Evolutionary conservation across 1,140 invertebrate genomes (phyloP).

Genomic region (Plectus sambesii): DNA sequence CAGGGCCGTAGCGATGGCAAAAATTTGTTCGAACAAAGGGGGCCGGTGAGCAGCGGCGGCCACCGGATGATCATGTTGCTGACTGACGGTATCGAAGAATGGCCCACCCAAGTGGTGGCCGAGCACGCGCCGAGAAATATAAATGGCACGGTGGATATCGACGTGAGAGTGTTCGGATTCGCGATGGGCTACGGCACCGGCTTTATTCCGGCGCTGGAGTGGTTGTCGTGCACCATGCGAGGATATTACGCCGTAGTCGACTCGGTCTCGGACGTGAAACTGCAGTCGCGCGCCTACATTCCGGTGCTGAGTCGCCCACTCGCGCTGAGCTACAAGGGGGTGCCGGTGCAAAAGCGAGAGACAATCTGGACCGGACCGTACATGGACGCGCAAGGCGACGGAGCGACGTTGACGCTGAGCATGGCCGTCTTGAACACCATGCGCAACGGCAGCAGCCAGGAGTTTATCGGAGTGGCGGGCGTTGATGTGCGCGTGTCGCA

Average conservation of each 20-base stretch:
- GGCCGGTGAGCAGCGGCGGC: no score
- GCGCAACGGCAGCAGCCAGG: conserved; percentile 7
- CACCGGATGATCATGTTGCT: conserved; percentile 40
- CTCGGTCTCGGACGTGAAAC: conserved; percentile 37
- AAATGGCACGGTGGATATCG: conserved; percentile 20
- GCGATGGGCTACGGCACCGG: conserved; percentile 42
- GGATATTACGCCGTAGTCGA: conserved; percentile 31
- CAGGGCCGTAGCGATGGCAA: no score
- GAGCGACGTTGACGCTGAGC: conserved; percentile 34
- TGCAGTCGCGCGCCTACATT: conserved; percentile 30
- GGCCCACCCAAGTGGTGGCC: conserved; percentile 34
- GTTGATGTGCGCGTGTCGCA: conserved; percentile 23
- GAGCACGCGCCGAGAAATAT: conserved; percentile 23
- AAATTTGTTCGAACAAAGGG: no score
- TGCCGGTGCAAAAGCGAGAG: conserved; percentile 23
- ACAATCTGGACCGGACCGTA: conserved; percentile 33
- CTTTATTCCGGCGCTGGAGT: conserved; percentile 28
- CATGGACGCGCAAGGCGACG: conserved; percentile 39
- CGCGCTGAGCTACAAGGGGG: conserved; percentile 17
- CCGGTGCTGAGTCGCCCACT: conserved; percentile 24
- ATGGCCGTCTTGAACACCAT: conserved; percentile 31
- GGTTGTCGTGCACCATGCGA: conserved; percentile 29
- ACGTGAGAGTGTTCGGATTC: conserved; percentile 39
- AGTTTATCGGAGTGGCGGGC: conserved; percentile 31
- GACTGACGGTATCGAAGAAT: conserved; percentile 44